These are phyloP conservation scores for Drosophila mimica DNA, from an alignment of 2,888 invertebrate genomes.

Conservation along the genomic window DNA sequence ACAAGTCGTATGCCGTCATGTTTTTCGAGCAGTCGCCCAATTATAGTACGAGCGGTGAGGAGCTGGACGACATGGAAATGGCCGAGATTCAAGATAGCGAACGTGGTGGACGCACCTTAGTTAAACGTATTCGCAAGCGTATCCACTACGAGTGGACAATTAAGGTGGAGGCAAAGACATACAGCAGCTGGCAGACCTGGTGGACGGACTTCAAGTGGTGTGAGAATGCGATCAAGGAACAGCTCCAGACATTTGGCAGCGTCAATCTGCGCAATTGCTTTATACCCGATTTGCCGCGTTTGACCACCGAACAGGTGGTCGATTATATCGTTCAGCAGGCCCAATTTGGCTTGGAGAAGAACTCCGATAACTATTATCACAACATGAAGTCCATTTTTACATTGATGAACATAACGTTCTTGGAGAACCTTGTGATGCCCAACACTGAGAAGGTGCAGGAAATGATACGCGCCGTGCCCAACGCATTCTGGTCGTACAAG, in stretches of 20 bases:
- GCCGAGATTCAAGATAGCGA: slow-evolving; percentile 34
- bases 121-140: slow-evolving; percentile 60
- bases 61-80: slow-evolving; percentile 47
- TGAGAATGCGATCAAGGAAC: slow-evolving; percentile 52
- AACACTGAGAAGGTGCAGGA: slow-evolving; percentile 57
- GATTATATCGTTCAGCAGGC: slow-evolving; percentile 57
- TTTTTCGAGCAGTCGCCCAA: slow-evolving; percentile 64
- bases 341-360: slow-evolving; percentile 58
- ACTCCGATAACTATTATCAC: slow-evolving; percentile 64
- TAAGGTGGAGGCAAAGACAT: slow-evolving; percentile 46
- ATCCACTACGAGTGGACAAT: slow-evolving; percentile 52
- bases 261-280: slow-evolving; percentile 62
- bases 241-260: slow-evolving; percentile 44
- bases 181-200: slow-evolving; percentile 60
- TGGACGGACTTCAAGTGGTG: slow-evolving; percentile 66
- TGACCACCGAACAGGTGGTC: slow-evolving; percentile 61
- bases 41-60: slow-evolving; percentile 61
- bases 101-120: slow-evolving; percentile 47
- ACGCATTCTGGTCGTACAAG: slow-evolving; percentile 61
- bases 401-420: slow-evolving; percentile 62
- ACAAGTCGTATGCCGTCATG: slow-evolving; percentile 64
- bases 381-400: slow-evolving; percentile 66
- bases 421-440: slow-evolving; percentile 56
- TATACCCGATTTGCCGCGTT: slow-evolving; percentile 61
- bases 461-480: slow-evolving; percentile 64